A percentile compares a stretch with the other conserved stretches of the same genome.
These are phyloP conservation scores for Epizoanthus scotinus DNA, from an alignment of 92 coral and sea anemone genomes.

Conservation along the genomic window DNA sequence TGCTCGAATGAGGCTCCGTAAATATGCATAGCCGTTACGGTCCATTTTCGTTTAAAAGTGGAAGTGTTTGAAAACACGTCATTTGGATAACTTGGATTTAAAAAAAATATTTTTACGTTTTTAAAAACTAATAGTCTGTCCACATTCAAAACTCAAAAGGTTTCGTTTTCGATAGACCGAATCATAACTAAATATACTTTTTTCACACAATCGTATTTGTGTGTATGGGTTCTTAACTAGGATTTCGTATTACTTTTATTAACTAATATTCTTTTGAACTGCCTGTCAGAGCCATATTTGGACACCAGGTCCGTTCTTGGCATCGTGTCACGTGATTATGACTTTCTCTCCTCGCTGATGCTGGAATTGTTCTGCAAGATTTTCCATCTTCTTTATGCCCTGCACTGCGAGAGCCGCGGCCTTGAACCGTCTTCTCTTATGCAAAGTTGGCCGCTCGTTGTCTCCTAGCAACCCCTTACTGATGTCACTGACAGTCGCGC, in stretches of 20 bases:
- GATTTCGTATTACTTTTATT: too few species aligned
- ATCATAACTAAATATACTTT: background rate
- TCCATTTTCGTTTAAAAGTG: too few species aligned
- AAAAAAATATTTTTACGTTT: too few species aligned
- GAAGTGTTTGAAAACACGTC: too few species aligned
- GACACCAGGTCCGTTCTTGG: background rate
- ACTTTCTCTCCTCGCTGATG: slow-evolving; percentile 89
- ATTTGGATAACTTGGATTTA: too few species aligned
- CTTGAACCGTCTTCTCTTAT: slow-evolving; percentile 74
- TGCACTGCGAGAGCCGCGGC: slow-evolving; percentile 92
- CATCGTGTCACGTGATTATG: slow-evolving; percentile 44
- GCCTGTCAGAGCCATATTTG: too few species aligned
- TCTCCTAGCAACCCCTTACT: slow-evolving; percentile 50
- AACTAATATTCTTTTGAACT: background rate
- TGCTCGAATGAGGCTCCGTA: too few species aligned
- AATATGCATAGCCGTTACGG: too few species aligned
- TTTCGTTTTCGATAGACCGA: background rate
- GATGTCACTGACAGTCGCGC: slow-evolving; percentile 56
- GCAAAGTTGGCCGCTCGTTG: slow-evolving; percentile 29
- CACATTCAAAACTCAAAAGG: background rate
- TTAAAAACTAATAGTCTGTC: too few species aligned
- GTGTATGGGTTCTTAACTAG: too few species aligned
- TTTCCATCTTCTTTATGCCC: slow-evolving; percentile 84
- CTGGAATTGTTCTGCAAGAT: slow-evolving; percentile 82
- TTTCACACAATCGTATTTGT: background rate